Base-by-base conservation (phyloP, 2,113 vertebrate species). In the Fregata magnificens region DNA sequence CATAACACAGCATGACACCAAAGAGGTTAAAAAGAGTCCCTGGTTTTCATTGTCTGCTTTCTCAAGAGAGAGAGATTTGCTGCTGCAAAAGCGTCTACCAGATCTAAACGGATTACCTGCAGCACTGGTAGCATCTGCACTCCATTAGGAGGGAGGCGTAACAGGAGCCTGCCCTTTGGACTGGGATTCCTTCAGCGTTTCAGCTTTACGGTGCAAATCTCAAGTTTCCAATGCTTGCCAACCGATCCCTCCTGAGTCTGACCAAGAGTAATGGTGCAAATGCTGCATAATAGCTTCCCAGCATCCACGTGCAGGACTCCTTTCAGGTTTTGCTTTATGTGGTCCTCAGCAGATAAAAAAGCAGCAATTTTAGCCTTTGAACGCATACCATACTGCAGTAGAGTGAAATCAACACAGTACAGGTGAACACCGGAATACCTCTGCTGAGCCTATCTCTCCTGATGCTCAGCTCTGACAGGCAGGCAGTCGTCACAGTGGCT, bases 101-200 rank as follows among this genome's bases (percentile, higher is more conserved):
- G 91, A 38, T 38, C 70, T 73, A 83, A 93, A 63, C 0, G 6
- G 70, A 83, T 95, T 91, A 97, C 91, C 95, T 97, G 96, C 93
- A 94, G 97, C 93, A 70, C 77, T 36, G 78, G 86, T 7, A 94
- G 81, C 91, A 95, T 85, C 94, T 91, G 86, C 89, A 80, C 81
- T 80, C 62, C 89, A 86, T 86, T 47, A 91, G 81, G 69, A 88
- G 74, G 28, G 67, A 80, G 93, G 74, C 0, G 2, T 17, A 62
- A 53, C 2, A 0, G 88, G 45, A 93, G 70, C 95, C 86, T 93
- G 86, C 94, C 92, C 82, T 88, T 92, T 89, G 92, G 55, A 58
- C 86, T 50, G 82, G 82, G 88, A 88, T 72, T 72, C 91, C 77
- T 77, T 32, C 93, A 85, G 82, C 2, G 1, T n/a, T 72, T 59